Evolutionary conservation across 1,140 invertebrate species (phyloP), one percentile per base, ranked within the genome.

Genomic region (Ptiloglossa arizonensis): DNA sequence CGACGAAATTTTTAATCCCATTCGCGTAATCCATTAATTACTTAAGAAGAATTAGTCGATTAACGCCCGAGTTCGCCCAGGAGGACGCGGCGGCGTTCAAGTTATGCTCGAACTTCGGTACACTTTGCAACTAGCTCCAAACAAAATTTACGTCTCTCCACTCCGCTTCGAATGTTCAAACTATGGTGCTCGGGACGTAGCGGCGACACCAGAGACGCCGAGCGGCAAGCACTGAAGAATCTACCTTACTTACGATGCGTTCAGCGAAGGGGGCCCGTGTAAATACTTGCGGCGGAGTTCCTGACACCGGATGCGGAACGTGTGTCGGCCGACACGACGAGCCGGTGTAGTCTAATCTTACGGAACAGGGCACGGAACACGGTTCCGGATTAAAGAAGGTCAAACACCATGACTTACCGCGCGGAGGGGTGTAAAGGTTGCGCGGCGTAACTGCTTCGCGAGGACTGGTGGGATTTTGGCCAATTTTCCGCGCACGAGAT

Each of bases 401-500:
- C 35, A 35, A 35, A 35, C 35, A 35, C 35, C 0, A 8, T 6
- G 35, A 35, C 35, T 35, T 35, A 35, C 35, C 9, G 5, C 9
- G n/a, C n/a, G n/a, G n/a, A n/a, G n/a, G n/a, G n/a, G n/a, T n/a
- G n/a, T n/a, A n/a, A n/a, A n/a, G n/a, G n/a, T n/a, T n/a, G n/a
- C n/a, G n/a, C n/a, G n/a, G n/a, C 35, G 35, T 35, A 35, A 35
- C 35, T 35, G 35, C 9, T 35, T 5, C 35, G 35, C 35, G 35
- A 69, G 41, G 46, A 75, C 29, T 48, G 17, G 4, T 22, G 50
- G 54, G 35, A 54, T 35, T 59, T 59, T 38, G 64, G 54, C 54
- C 54, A 76, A 76, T 76, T 76, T 76, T 44, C 52, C 46, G 44
- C 46, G 32, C 44, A 50, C 63, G 80, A 67, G 80, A 80, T 76